Base-by-base conservation (phyloP, 2,888 invertebrate species). In the Flexamia atlantica region DNA sequence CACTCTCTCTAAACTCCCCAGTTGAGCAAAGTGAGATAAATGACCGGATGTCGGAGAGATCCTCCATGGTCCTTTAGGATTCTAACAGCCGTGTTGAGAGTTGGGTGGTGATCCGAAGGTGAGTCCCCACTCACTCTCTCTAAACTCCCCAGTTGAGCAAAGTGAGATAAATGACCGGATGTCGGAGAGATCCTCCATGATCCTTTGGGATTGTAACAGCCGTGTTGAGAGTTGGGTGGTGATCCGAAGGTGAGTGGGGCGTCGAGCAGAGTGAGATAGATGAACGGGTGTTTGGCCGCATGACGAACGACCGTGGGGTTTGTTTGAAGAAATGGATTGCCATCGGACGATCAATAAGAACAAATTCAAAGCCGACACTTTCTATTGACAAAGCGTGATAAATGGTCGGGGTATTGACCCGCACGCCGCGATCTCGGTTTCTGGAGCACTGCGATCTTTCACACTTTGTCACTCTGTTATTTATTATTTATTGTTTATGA, bases 301-400 rank as follows among this genome's bases (percentile, higher is more conserved):
- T 64, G 64, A 64, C 64, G 64, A 64, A 64, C 64, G 64, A 64
- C 64, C 64, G 30, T 40, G 76, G 30, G 79, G 50, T 79, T 57
- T 79, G 79, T 79, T 79, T 79, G 79, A 79, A 79, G 79, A 79
- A 79, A 79, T 79, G 79, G 79, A 79, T 79, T 57, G 57, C 53
- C 32, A 36, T 28, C 79, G n/a, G 32, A 57, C 79, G 79, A 79
- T 79, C 79, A 57, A 79, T 79, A 57, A 57, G 79, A 79, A 57
- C 79, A 79, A 79, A 79, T 79, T 79, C 79, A 79, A 79, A 79
- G 79, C 79, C 79, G 79, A 79, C 79, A 79, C 79, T 79, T 57
- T 79, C 79, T 79, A 79, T 79, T 79, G 79, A 79, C 79, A 79
- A 76, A 50, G 79, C n/a, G 79, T 79, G 79, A 79, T 79, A 79